Conservation (phyloP, 2,113 vertebrate genomes). For the Cichladusa arquata region DNA sequence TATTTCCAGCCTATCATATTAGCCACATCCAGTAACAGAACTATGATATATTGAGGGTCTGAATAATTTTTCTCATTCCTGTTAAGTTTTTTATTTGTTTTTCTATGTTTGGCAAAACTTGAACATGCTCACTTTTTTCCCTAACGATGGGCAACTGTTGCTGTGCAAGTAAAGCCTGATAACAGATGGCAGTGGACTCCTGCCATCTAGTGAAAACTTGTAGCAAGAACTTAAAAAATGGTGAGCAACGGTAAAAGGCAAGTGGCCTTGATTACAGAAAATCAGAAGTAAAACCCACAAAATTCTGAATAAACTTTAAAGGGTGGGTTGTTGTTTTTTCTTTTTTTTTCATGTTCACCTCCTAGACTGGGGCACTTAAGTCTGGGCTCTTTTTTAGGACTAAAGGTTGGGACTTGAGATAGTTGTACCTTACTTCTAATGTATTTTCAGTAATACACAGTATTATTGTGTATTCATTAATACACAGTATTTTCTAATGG, state of each 20-base stretch:
- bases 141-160: background rate
- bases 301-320: background rate
- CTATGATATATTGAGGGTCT: background rate
- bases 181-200: slow-evolving; percentile 5
- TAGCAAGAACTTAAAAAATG: background rate
- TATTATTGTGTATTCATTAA: background rate
- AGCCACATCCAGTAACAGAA: background rate
- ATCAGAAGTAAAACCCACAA: background rate
- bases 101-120: background rate
- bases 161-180: background rate
- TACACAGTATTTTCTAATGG: background rate
- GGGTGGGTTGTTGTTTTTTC: too few relatives aligned
- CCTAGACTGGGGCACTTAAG: background rate
- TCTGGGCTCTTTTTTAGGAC: background rate
- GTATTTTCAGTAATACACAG: background rate
- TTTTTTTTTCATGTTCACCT: background rate
- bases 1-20: background rate
- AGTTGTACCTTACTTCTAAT: background rate
- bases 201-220: slow-evolving; percentile 67
- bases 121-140: background rate
- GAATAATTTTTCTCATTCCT: background rate
- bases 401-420: background rate
- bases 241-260: background rate
- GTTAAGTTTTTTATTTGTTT: background rate
- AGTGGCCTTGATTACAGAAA: background rate